phyloP scores from a whole-genome alignment of 1,140 invertebrate genomes.

The Dendrolimus punctatus region DNA sequence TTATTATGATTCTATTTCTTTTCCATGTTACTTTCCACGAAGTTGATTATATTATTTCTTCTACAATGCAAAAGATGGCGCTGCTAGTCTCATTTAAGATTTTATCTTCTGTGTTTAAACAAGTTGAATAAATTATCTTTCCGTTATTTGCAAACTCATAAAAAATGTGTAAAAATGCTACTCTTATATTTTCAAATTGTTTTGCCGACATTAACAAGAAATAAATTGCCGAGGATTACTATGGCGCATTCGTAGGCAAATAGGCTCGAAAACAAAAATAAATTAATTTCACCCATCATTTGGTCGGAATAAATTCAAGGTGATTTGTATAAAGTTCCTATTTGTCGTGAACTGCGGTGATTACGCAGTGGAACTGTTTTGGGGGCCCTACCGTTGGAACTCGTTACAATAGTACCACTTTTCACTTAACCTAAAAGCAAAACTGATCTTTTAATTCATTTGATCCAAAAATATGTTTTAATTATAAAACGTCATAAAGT shows the following conservation, averaged over 20 bases:
- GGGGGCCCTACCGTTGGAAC: conserved; percentile 6
- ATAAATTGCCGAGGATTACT: conserved; percentile 6
- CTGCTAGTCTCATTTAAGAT: neutral
- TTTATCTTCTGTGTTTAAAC: neutral
- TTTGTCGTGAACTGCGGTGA: conserved; percentile 22
- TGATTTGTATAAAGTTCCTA: conserved; percentile 31
- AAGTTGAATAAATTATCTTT: too few relatives aligned
- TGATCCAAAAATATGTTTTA: too few relatives aligned
- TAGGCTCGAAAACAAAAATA: conserved; percentile 12
- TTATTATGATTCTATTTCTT: too few relatives aligned
- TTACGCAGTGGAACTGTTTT: conserved; percentile 15
- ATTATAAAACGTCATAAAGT: too few relatives aligned
- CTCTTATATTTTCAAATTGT: too few relatives aligned
- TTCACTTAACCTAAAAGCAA: neutral
- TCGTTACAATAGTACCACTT: conserved; percentile 3
- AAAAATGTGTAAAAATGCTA: too few relatives aligned
- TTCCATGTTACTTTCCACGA: too few relatives aligned
- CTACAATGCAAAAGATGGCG: neutral
- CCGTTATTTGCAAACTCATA: too few relatives aligned
- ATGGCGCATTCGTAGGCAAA: neutral
- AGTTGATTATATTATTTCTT: too few relatives aligned
- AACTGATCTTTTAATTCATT: neutral
- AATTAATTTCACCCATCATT: conserved; percentile 19
- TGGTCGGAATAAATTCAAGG: conserved; percentile 22
- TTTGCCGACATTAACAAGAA: too few relatives aligned